Evolutionary conservation across 2,113 vertebrate genomes (phyloP), one percentile per base, ranked within the genome.

Genomic region (Xenopus laevis): DNA sequence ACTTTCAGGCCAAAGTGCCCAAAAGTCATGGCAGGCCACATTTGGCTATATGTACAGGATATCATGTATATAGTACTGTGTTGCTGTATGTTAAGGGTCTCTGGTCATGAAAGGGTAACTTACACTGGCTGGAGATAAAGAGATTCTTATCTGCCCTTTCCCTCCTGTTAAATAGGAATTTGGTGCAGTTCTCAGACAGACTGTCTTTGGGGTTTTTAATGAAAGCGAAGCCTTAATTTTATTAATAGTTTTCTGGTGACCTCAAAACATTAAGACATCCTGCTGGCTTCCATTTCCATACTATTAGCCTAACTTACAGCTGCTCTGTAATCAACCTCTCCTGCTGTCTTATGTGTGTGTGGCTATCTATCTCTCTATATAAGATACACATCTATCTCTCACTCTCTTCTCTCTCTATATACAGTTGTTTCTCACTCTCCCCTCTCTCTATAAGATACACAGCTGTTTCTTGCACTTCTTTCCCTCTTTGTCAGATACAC

Each of bases 81-180:
- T 55, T 55, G 17, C 1, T 4, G 4, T n/a, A 55, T 9, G 17
- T n/a, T 55, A 53, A 50, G 16, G 53, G 21, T 50, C 27, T 65
- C 58, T 53, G 47, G 65, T 20, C 16, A 13, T 40, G 65, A 75
- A 68, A 75, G 65, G 58, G 71, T 84, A 90, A 74, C 40, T 16
- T 27, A 27, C 1, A 88, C 86, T 84, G 86, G 86, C 87, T 90
- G 91, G 92, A 92, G 90, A 91, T 91, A 50, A 92, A 90, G 89
- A 92, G 90, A 92, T 92, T 90, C 90, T 91, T 92, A 92, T 92
- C 91, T 91, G 23, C 47, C 83, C 87, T 90, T 88, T 90, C 88
- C 89, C 88, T 88, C 83, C 82, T 79, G 89, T 87, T 90, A 91
- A 92, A 92, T 92, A 89, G 91, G 89, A 86, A 84, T 88, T 75